Evolutionary conservation across 2,888 invertebrate genomes (phyloP).

Genomic region (Coronaproctus castanopsis): DNA sequence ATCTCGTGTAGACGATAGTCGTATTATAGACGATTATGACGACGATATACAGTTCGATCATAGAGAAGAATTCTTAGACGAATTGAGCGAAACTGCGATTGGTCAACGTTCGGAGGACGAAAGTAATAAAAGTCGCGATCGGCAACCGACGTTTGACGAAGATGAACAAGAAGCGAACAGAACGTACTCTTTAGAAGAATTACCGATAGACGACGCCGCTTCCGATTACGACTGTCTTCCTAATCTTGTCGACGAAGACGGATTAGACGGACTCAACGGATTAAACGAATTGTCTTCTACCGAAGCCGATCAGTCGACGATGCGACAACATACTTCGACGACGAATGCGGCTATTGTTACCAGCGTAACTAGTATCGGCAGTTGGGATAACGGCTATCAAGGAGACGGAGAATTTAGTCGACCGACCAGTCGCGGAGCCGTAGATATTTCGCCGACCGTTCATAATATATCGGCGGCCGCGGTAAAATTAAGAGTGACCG

Average conservation of each 20-base stretch:
- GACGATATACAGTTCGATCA: no score
- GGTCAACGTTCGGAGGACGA: background rate
- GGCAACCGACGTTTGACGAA: background rate
- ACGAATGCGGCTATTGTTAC: constrained; percentile 47
- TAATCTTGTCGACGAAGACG: constrained; percentile 13
- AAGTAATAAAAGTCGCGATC: background rate
- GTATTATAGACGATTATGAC: no score
- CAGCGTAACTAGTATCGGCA: constrained; percentile 75
- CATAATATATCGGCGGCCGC: constrained; percentile 31
- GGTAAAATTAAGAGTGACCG: constrained; percentile 15
- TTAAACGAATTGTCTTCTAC: background rate
- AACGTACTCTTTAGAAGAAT: constrained; percentile 66
- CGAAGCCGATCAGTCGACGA: background rate
- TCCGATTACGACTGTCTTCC: background rate
- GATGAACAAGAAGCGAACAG: background rate
- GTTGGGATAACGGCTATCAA: constrained; percentile 83
- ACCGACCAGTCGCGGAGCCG: constrained; percentile 61
- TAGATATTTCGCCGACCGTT: constrained; percentile 30
- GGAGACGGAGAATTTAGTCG: constrained; percentile 78
- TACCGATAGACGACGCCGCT: constrained; percentile 42
- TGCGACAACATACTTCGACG: background rate
- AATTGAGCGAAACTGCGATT: background rate
- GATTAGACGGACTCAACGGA: constrained; percentile 10
- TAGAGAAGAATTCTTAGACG: background rate
- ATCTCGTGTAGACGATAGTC: background rate